Conservation (phyloP, 2,797 vertebrate species). For the Amblyopsis hoosieri region DNA sequence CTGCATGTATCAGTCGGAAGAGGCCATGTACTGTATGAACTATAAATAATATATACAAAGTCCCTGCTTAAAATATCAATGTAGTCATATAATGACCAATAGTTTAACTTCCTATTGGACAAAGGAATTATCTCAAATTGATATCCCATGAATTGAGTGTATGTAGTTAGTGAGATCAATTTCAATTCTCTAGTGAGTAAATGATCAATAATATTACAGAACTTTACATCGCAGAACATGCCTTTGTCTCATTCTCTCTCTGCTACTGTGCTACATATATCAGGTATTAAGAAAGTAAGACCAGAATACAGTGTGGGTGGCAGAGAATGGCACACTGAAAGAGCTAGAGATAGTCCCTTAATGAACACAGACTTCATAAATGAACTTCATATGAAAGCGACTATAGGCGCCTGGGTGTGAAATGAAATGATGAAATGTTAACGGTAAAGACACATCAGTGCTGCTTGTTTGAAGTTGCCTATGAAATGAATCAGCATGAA, state of each 20-base stretch:
- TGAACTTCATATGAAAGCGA: constrained; percentile 28
- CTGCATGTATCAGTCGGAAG: too few relatives aligned
- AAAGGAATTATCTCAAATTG: not conserved
- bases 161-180: too few relatives aligned
- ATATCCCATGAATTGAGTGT: too few relatives aligned
- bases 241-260: too few relatives aligned
- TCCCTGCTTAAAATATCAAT: too few relatives aligned
- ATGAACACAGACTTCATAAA: constrained; percentile 39
- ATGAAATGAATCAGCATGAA: constrained; percentile 31
- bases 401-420: constrained; percentile 29
- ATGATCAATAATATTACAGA: not conserved
- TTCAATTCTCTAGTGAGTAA: too few relatives aligned
- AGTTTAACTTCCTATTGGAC: not conserved
- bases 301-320: constrained; percentile 8
- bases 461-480: constrained; percentile 35
- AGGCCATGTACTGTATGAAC: too few relatives aligned
- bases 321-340: constrained; percentile 13
- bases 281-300: constrained; percentile 9
- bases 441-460: constrained; percentile 27
- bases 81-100: too few relatives aligned
- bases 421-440: constrained; percentile 32
- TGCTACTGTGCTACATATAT: too few relatives aligned
- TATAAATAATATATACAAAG: too few relatives aligned
- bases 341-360: constrained; percentile 15
- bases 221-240: not conserved